Evolutionary conservation across 2,113 vertebrate genomes (phyloP).

Genomic region (Zosterops lateralis): DNA sequence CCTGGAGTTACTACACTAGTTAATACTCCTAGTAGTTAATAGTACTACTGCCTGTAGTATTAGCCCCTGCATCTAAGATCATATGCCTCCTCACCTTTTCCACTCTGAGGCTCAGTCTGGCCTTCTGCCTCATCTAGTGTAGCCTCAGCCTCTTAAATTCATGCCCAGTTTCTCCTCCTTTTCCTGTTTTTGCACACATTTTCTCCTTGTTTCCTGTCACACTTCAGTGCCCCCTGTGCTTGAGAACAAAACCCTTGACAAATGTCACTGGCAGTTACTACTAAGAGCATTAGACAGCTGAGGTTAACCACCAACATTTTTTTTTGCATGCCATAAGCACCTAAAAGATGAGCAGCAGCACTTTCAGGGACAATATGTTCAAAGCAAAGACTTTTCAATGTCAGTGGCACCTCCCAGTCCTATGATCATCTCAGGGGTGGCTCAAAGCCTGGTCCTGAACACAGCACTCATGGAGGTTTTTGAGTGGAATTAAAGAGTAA

Average conservation of each 20-base stretch:
- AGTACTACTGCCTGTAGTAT: background rate
- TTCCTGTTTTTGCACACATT: slow-evolving; percentile 35
- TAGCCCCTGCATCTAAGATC: background rate
- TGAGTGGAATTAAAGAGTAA: background rate
- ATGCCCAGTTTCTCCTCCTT: background rate
- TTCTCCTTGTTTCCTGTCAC: slow-evolving; percentile 12
- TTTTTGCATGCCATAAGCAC: background rate
- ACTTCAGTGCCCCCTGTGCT: background rate
- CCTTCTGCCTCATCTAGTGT: background rate
- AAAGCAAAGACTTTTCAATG: background rate
- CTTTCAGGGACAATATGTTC: background rate
- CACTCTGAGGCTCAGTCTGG: background rate
- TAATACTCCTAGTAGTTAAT: background rate
- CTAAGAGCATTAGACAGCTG: background rate
- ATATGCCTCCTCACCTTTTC: background rate
- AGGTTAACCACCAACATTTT: slow-evolving; percentile 4
- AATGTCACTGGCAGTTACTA: background rate
- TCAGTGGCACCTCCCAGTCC: background rate
- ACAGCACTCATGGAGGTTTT: background rate
- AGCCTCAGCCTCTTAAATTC: background rate
- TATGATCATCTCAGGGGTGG: background rate
- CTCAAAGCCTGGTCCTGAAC: background rate
- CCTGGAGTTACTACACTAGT: background rate
- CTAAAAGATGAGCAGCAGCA: background rate
- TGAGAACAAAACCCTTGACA: background rate